Evolutionary conservation across 2,888 invertebrate genomes (phyloP), one percentile per base, ranked within the genome.

Genomic region (Microctonus brassicae): DNA sequence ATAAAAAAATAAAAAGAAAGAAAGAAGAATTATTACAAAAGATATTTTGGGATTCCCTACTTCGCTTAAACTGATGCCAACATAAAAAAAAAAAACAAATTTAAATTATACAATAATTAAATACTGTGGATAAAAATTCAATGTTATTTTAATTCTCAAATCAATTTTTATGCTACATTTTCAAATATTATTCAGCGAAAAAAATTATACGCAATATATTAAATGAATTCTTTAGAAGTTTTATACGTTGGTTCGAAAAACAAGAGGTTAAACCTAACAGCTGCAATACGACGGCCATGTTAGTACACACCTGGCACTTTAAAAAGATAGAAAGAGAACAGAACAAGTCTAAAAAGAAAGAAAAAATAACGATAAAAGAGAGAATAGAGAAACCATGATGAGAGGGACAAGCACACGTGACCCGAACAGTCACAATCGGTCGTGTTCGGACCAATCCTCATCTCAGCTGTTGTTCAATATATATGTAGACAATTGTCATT

Each of bases 301-400:
- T 39, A 62, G 62, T 62, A 36, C 24, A 42, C 62, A 62, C 62
- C 62, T 62, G 62, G 62, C 62, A 62, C 24, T 26, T 62, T 62
- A 11, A 42, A 62, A 62, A 13, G 62, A 62, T 62, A 62, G 22
- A 62, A 42, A 39, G 20, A 61, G 39, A 61, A 26, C 34, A 61
- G 39, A 61, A 26, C 34, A 39, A 17, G 29, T 5, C 47, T n/a
- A 17, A 33, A 47, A 22, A 9, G 17, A 47, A 20, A n/a, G 4
- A 22, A 24, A 62, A 62, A 24, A 36, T 42, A 24, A 29, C 39
- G 17, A 62, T 36, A 24, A 36, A 62, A 24, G 13, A 57, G 13
- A 33, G 17, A 33, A 33, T 58, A 58, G 33, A 58, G n/a, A 58
- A 22, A 58, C 33, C 9, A 33, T 2, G 17, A 58, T 33, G 17